phyloP scores from a whole-genome alignment of 2,113 vertebrate genomes.

The Microcebus jonahi region DNA sequence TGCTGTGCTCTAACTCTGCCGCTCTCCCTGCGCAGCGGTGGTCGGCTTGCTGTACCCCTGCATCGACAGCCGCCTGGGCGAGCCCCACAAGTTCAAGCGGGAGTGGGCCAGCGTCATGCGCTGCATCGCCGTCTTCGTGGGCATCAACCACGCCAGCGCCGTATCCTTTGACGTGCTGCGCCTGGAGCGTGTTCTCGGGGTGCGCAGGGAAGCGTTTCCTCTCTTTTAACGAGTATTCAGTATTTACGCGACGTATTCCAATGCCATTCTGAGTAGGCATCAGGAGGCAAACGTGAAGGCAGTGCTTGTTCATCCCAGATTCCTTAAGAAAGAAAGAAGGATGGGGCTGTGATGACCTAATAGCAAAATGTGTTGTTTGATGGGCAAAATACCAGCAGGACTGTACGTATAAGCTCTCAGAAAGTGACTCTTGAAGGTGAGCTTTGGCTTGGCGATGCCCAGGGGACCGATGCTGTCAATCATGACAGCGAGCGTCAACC shows the following conservation, averaged over 20 bases:
- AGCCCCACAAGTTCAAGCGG: conserved; percentile 90
- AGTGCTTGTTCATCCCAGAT: neutral
- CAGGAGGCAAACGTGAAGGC: rapidly evolving
- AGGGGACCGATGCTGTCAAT: rapidly evolving
- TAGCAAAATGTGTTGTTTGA: neutral
- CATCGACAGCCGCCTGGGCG: conserved; percentile 91
- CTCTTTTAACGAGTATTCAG: rapidly evolving
- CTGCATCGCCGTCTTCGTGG: conserved; percentile 90
- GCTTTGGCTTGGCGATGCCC: no score
- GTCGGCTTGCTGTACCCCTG: conserved; percentile 90
- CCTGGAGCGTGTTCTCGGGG: rapidly evolving
- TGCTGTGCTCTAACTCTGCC: neutral
- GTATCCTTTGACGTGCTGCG: conserved; percentile 83
- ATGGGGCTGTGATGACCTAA: rapidly evolving
- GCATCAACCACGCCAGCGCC: conserved; percentile 91
- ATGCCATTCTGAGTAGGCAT: no score
- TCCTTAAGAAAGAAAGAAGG: neutral
- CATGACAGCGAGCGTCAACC: rapidly evolving
- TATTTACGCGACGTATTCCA: rapidly evolving
- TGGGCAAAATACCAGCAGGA: neutral
- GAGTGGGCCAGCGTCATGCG: conserved; percentile 92
- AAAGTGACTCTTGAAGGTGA: rapidly evolving
- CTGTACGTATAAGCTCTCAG: rapidly evolving
- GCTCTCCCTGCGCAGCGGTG: conserved; percentile 80
- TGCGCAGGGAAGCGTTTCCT: rapidly evolving